Evolutionary conservation across 2,888 invertebrate species (phyloP), one percentile per base, ranked within the genome.

Genomic region (Acronicta psi): DNA sequence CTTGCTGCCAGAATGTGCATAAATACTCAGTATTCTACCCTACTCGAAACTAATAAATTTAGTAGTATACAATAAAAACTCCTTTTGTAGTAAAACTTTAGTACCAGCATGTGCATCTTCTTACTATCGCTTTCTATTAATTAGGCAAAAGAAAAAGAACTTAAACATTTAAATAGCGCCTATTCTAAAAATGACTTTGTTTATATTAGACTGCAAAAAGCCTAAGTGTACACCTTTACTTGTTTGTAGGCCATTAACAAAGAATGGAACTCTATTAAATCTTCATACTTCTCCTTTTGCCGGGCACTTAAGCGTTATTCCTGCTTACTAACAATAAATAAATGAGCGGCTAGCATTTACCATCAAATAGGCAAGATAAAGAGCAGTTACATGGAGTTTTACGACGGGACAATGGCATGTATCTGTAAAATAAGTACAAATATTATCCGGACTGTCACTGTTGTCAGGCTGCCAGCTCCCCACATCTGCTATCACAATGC

Each of bases 151-250:
- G 9, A 65, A 66, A 47, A 37, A 36, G 14, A 47, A 4, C 3
- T 23, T 23, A 16, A 36, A 59, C 47, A 23, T 47, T 37, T 66
- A 40, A 53, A 47, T 41, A 0, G 51, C 38, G 36, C 5, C 11
- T 43, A 45, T 59, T 52, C 66, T 49, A 45, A 52, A 64, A 59
- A 45, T 38, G 20, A 29, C 53, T 31, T 52, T 40, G 34, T 29
- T 42, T 43, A 29, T 16, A 38, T 42, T 47, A 31, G 20, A 38
- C 36, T 41, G 17, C 17, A 63, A 69, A 25, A 57, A 34, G 23
- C 59, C 43, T 45, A 59, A 47, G 40, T 17, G 38, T 38, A 63
- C 72, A 72, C 70, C 70, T 72, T 72, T 72, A 38, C 69, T 60
- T 71, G 60, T 71, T 69, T 64, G 64, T 60, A 41, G 52, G 13